Base-by-base conservation (phyloP, 1,140 invertebrate genomes). In the Hermatobates lingyangjiaoensis region DNA sequence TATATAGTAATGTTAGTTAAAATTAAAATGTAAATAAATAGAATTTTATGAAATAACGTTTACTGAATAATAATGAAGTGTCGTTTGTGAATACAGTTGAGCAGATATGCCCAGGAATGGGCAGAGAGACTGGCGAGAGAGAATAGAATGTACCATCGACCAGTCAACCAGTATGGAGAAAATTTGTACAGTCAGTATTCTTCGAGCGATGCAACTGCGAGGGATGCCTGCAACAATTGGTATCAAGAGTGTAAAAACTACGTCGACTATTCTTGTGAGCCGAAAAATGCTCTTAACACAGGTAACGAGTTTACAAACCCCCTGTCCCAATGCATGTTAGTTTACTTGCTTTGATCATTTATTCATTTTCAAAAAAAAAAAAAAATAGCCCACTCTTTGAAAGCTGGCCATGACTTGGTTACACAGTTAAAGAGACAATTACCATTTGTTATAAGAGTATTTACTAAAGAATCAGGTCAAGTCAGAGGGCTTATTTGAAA, bases 81-180 rank as follows among this genome's bases (percentile, higher is more conserved):
- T n/a, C n/a, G n/a, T n/a, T n/a, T n/a, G n/a, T 52, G 56, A 51
- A 62, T 61, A 44, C 46, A 73, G 71, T 64, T 76, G 14, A 66
- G 67, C 55, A 60, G 68, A 47, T 63, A 65, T 51, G 64, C 77
- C 53, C 70, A 78, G 64, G 66, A 74, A 53, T 89, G 85, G 84
- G 86, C 86, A 0, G 73, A 80, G 27, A 76, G 78, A 34, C 68
- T 89, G 45, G 79, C 84, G 1, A 73, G 71, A 56, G 76, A 72
- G 51, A 77, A 83, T 54, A 71, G 68, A 52, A 73, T 90, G 59
- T 66, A 71, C 45, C 77, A 80, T 57, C 70, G 75, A 61, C 62
- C 79, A 66, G 64, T 76, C 64, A 66, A 69, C 65, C 60, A 76
- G 59, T 71, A 77, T 62, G 72, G 75, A 51, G 68, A 79, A 60